These are phyloP conservation scores for Ophioninae sp. DNA, from an alignment of 2,888 invertebrate species.

Conservation along the genomic window DNA sequence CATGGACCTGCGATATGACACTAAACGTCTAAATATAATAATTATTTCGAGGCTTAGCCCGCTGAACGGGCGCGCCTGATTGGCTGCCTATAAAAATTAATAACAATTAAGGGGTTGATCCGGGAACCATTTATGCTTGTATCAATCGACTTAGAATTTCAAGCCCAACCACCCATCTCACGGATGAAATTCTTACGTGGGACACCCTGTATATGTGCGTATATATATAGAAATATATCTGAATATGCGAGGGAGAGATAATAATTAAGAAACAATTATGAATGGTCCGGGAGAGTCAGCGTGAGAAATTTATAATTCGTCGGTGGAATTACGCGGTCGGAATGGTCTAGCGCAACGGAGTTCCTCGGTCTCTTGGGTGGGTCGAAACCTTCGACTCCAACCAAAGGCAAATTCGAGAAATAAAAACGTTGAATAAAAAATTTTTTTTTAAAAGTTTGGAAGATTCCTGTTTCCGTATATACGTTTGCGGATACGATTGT, in stretches of 20 bases:
- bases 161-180: too few species aligned
- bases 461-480: neutral
- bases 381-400: constrained; percentile 42
- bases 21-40: too few species aligned
- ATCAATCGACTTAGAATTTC: too few species aligned
- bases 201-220: neutral
- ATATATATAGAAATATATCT: constrained; percentile 34
- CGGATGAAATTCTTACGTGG: too few species aligned
- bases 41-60: too few species aligned
- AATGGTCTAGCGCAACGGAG: constrained; percentile 3
- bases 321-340: constrained; percentile 43
- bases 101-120: too few species aligned
- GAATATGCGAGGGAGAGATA: constrained; percentile 52
- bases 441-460: constrained; percentile 32
- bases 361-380: constrained; percentile 24
- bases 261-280: constrained; percentile 64
- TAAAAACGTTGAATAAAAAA: constrained; percentile 31
- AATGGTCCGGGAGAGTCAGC: constrained; percentile 55
- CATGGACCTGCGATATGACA: too few species aligned
- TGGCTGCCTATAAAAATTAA: too few species aligned
- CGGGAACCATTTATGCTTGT: too few species aligned
- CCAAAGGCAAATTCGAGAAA: constrained; percentile 40
- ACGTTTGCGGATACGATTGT: neutral
- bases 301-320: constrained; percentile 62
- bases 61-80: too few species aligned